Base-by-base conservation (phyloP, 2,888 invertebrate species). In the Epiblema foenella region DNA sequence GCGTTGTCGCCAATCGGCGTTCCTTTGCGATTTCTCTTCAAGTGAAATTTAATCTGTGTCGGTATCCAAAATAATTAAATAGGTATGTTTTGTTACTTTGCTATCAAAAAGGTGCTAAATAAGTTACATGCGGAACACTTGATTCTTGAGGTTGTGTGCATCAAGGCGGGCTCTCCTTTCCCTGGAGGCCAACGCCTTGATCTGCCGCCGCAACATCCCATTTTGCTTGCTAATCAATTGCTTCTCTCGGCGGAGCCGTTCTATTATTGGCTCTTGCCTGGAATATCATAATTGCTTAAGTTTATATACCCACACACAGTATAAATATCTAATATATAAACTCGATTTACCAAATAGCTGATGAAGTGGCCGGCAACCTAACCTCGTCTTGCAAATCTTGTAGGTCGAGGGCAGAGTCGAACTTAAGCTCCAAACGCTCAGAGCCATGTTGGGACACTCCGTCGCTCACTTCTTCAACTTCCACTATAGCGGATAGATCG, bases 261-360 rank as follows among this genome's bases (percentile, higher is more conserved):
- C 93, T 75, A 93, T 84, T 0, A 91, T 75, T 1, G 93, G 87
- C 73, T 94, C 93, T 78, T 93, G 90, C 93, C 94, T 94, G 69
- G 10, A 79, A 77, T 24, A 17, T 29, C 15, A 9, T 29, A 12
- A 56, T 29, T 4, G 12, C 4, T 52, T 4, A 24, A 20, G 3
- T 12, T 15, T 33, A 46, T 29, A 18, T n/a, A 42, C 5, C 5
- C 11, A 15, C 42, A 15, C 1, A 46, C 15, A 46, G 15, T 8
- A 15, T 5, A 0, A 42, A 15, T n/a, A n/a, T 5, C 42, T n/a
- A 8, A 12, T 8, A 46, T 15, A 15, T 3, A 46, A 5, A 46
- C 46, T 15, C n/a, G 42, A 71, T 78, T 78, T 74, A 92, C 93
- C 93, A 93, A 75, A 92, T 89, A 75, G 87, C 75, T 1, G 92